phyloP scores from a whole-genome alignment of 2,888 invertebrate genomes.

The Cryptosula pallasiana region DNA sequence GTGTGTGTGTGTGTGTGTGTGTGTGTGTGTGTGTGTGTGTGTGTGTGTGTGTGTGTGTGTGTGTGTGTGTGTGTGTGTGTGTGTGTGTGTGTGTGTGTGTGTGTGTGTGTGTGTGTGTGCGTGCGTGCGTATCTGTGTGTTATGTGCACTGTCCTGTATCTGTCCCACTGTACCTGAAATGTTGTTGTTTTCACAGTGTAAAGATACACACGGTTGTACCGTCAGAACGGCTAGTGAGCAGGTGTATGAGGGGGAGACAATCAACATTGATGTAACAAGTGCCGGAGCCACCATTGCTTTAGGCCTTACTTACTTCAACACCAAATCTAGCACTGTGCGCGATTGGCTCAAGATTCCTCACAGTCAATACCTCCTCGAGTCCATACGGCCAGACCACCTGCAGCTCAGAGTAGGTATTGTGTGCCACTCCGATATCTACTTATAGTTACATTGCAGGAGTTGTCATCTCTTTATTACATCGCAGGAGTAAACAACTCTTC shows the following conservation, averaged over 20 bases:
- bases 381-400: constrained; percentile 83
- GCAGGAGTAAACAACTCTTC: too few species aligned
- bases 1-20: too few species aligned
- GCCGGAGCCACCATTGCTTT: constrained; percentile 92
- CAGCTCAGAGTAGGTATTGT: constrained; percentile 71
- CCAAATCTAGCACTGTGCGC: constrained; percentile 65
- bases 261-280: constrained; percentile 91
- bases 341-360: constrained; percentile 85
- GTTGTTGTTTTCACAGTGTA: background rate
- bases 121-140: too few species aligned
- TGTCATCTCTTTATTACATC: too few species aligned
- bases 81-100: too few species aligned
- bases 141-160: background rate
- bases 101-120: too few species aligned
- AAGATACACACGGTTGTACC: background rate
- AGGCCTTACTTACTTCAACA: constrained; percentile 81
- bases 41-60: too few species aligned
- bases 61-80: too few species aligned
- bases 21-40: too few species aligned
- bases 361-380: constrained; percentile 83
- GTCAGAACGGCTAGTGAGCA: constrained; percentile 22
- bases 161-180: background rate
- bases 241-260: constrained; percentile 69
- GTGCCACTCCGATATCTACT: too few species aligned
- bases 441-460: too few species aligned